These are phyloP conservation scores for Troides oblongomaculatus DNA, from an alignment of 2,888 invertebrate genomes.

Conservation along the genomic window DNA sequence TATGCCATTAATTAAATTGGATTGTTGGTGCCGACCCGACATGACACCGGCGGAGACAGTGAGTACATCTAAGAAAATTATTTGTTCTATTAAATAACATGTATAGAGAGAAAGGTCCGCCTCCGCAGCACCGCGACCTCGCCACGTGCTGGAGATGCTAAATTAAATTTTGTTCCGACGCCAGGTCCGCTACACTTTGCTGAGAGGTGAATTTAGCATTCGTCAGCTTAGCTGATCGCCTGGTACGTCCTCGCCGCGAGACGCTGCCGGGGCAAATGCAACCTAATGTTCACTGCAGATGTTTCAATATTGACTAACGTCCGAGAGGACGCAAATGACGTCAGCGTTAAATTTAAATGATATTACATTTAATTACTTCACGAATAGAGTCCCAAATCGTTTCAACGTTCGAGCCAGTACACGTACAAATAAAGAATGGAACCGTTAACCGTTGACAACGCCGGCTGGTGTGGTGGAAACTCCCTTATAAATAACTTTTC, in stretches of 20 bases:
- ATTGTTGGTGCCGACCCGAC: no score
- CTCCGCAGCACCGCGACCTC: slow-evolving; percentile 12
- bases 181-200: slow-evolving; percentile 43
- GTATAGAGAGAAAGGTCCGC: neutral
- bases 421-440: no score
- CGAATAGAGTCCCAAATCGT: slow-evolving; percentile 10
- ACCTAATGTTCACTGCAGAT: slow-evolving; percentile 31
- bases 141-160: slow-evolving; percentile 42
- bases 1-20: no score
- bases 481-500: no score
- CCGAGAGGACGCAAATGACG: no score
- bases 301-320: no score
- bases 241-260: slow-evolving; percentile 38
- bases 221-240: slow-evolving; percentile 44
- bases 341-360: slow-evolving; percentile 2
- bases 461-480: no score
- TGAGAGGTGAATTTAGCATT: slow-evolving; percentile 60
- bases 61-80: no score
- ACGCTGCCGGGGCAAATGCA: slow-evolving; percentile 29
- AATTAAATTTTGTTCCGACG: slow-evolving; percentile 50
- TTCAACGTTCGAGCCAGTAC: slow-evolving; percentile 7
- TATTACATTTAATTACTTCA: neutral
- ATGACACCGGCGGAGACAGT: no score
- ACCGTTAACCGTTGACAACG: neutral
- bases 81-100: no score